Percentiles rank a stretch among this genome's conserved stretches.
phyloP scores from a whole-genome alignment of 37 sponge, comb jelly and placozoan genomes.

The Oscarella lobularis region DNA sequence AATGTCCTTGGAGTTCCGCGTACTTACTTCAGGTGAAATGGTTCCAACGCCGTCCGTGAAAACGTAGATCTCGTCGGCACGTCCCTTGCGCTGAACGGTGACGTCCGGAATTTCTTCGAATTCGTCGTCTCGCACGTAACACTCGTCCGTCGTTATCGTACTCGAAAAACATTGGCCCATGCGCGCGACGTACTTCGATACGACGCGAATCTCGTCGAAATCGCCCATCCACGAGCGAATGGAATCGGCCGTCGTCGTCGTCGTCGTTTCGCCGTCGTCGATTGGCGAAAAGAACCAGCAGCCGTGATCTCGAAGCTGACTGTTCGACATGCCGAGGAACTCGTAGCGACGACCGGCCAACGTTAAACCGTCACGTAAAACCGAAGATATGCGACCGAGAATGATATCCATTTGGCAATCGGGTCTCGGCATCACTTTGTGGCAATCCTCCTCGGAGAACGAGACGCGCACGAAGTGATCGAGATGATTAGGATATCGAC shows the following conservation, averaged over 20 bases:
- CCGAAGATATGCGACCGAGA: not conserved
- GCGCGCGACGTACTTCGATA: constrained; percentile 20
- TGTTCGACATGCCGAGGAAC: not conserved
- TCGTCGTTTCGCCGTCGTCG: not conserved
- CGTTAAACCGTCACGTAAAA: not conserved
- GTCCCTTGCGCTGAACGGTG: too few relatives aligned
- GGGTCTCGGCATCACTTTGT: not conserved
- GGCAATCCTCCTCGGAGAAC: constrained; percentile 16
- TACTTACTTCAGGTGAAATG: constrained; percentile 20
- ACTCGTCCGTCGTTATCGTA: constrained; percentile 8
- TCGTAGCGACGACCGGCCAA: not conserved
- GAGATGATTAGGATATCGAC: not conserved
- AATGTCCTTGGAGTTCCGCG: too few relatives aligned
- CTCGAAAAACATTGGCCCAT: constrained; percentile 23
- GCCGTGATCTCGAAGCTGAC: constrained; percentile 6
- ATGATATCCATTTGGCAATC: not conserved
- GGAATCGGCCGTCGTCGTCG: not conserved
- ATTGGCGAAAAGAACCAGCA: constrained; percentile 4
- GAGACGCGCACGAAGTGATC: constrained; percentile 20
- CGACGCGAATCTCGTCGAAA: constrained; percentile 5
- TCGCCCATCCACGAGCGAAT: constrained; percentile 27
- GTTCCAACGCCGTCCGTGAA: constrained; percentile 26
- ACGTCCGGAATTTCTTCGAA: constrained; percentile 6
- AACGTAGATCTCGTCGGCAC: constrained; percentile 14
- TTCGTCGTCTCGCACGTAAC: not conserved